Percentiles rank a stretch among this genome's conserved stretches.
Evolutionary conservation across 2,888 invertebrate genomes (phyloP).

Genomic region (Cephus runcator): DNA sequence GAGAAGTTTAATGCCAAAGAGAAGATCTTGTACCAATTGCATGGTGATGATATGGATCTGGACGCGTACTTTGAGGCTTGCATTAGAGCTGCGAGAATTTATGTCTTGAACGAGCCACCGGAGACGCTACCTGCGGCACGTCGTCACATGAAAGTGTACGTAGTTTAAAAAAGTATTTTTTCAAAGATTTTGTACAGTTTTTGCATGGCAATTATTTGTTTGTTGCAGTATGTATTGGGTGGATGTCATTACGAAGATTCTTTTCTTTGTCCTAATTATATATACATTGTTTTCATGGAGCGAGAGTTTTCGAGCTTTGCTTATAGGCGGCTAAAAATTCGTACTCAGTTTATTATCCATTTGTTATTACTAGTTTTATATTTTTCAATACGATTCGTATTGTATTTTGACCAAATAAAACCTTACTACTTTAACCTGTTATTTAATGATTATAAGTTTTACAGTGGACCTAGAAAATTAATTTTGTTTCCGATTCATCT

Average conservation of each 20-base stretch:
- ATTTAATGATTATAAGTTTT: not conserved
- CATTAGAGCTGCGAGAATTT: slow-evolving; percentile 81
- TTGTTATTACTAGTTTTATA: slow-evolving; percentile 16
- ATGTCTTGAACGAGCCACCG: slow-evolving; percentile 84
- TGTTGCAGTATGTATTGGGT: slow-evolving; percentile 87
- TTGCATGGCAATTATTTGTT: slow-evolving; percentile 32
- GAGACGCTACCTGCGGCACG: slow-evolving; percentile 83
- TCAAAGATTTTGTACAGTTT: slow-evolving; percentile 13
- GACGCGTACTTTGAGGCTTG: slow-evolving; percentile 85
- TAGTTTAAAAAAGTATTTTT: slow-evolving; percentile 25
- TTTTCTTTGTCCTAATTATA: slow-evolving; percentile 75
- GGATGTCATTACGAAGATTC: slow-evolving; percentile 77
- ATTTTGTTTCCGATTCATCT: not conserved
- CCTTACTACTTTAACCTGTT: not conserved
- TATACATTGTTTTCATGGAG: slow-evolving; percentile 62
- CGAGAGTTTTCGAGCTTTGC: slow-evolving; percentile 50
- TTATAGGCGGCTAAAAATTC: slow-evolving; percentile 39
- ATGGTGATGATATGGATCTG: slow-evolving; percentile 80
- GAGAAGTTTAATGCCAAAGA: slow-evolving; percentile 74
- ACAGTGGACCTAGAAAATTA: not conserved
- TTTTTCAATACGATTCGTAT: slow-evolving; percentile 27
- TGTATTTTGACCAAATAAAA: slow-evolving; percentile 48
- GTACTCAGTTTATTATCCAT: slow-evolving; percentile 28
- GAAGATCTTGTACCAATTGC: slow-evolving; percentile 74
- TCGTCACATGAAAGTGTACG: slow-evolving; percentile 84